Evolutionary conservation across 2,797 vertebrate genomes (phyloP).

Genomic region (Bucorvus abyssinicus): DNA sequence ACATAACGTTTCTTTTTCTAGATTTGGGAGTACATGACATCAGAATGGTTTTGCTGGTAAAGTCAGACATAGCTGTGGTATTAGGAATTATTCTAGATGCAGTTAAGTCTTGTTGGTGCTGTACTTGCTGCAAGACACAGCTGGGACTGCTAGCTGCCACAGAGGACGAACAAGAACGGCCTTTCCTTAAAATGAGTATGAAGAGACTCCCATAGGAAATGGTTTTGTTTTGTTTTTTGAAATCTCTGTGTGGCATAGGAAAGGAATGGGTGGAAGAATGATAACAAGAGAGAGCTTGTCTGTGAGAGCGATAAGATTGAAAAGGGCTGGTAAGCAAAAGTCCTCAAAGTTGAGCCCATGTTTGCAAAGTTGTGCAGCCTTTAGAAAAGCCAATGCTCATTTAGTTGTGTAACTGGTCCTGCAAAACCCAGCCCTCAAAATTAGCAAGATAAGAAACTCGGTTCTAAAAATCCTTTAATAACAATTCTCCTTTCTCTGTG

Average conservation of each 20-base stretch:
- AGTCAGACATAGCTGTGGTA: conserved; percentile 40
- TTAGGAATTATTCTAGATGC: neutral
- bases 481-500: neutral
- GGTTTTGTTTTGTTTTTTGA: conserved; percentile 13
- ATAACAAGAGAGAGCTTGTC: conserved; percentile 60
- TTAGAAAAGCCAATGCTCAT: neutral
- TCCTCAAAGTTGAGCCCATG: neutral
- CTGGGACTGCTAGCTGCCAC: conserved; percentile 35
- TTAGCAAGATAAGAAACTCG: neutral
- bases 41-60: conserved; percentile 15
- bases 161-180: conserved; percentile 1
- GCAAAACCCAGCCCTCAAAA: neutral
- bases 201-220: conserved; percentile 41
- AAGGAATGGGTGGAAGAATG: conserved; percentile 44
- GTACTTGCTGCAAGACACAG: conserved; percentile 47
- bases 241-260: conserved; percentile 39
- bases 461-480: neutral
- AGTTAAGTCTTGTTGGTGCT: neutral
- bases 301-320: conserved; percentile 51
- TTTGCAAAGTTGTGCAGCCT: neutral
- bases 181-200: conserved; percentile 36
- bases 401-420: neutral
- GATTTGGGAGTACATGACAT: neutral
- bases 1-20: neutral
- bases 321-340: conserved; percentile 49